Evolutionary conservation across 2,113 vertebrate species (phyloP).

Genomic region (Vulpes vulpes): DNA sequence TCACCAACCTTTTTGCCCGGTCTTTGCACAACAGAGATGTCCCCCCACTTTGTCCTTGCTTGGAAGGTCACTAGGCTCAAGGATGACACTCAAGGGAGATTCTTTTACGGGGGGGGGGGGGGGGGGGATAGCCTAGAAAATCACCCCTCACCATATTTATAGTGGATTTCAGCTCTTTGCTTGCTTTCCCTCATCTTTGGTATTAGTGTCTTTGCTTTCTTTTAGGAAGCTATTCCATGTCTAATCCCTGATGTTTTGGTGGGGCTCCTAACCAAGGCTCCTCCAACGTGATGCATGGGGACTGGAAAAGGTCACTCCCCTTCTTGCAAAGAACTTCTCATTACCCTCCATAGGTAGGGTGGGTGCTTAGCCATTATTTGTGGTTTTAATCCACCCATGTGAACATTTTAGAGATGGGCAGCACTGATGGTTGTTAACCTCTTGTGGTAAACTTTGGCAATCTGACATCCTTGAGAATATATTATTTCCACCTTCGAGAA

Average conservation of each 20-base stretch:
- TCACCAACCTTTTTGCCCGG: too few species aligned
- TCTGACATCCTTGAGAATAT: background rate
- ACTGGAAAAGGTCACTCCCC: background rate
- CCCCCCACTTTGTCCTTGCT: background rate
- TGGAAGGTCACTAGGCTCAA: background rate
- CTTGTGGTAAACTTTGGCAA: background rate
- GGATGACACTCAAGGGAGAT: background rate
- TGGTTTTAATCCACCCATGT: background rate
- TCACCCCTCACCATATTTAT: rapidly evolving
- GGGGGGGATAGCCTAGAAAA: background rate
- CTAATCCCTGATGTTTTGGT: too few species aligned
- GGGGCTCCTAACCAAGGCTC: background rate
- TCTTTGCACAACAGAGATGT: rapidly evolving
- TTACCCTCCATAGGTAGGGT: rapidly evolving
- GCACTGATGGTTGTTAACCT: background rate
- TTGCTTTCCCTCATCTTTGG: background rate
- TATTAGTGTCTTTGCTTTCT: background rate
- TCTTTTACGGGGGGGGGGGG: background rate
- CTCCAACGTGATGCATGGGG: background rate
- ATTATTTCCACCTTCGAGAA: background rate
- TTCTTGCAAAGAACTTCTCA: background rate
- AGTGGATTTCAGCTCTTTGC: background rate
- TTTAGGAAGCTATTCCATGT: background rate
- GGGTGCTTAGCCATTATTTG: too few species aligned
- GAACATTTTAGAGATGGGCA: background rate